A percentile compares a stretch with the other conserved stretches of the same genome.
Conservation (phyloP, 2,888 invertebrate species). For the Parnassius smintheus region DNA sequence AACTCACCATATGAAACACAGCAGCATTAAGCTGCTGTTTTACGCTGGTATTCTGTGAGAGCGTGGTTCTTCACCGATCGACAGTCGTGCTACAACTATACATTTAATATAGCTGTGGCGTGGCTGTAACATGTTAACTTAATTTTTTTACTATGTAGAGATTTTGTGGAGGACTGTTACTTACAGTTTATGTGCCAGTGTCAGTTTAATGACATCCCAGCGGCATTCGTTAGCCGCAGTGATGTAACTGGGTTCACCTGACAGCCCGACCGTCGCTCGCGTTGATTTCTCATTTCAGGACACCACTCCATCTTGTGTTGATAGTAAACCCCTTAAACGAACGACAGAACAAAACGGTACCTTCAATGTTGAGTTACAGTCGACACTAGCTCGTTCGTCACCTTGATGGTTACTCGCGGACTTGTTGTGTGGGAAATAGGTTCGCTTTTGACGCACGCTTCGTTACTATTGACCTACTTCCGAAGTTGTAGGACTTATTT, state of each 20-base stretch:
- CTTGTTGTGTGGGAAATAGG: conserved; percentile 2
- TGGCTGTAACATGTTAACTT: too few relatives aligned
- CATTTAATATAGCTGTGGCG: too few relatives aligned
- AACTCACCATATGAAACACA: too few relatives aligned
- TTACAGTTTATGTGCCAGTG: background rate
- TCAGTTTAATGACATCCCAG: background rate
- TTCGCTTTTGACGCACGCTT: background rate
- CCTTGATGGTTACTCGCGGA: background rate
- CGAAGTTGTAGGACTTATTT: too few relatives aligned
- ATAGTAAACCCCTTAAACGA: conserved; percentile 2
- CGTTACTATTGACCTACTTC: too few relatives aligned
- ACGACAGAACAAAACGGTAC: conserved; percentile 12
- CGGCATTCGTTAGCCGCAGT: conserved; percentile 10
- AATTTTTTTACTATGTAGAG: too few relatives aligned
- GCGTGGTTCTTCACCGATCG: too few relatives aligned
- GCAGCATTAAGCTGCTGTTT: too few relatives aligned
- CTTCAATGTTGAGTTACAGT: conserved; percentile 5
- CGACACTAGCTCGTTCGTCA: conserved; percentile 3
- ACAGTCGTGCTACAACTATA: too few relatives aligned
- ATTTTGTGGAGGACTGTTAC: conserved; percentile 1
- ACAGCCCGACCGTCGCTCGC: background rate
- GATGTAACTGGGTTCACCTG: conserved; percentile 11
- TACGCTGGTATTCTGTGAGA: too few relatives aligned
- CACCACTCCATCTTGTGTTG: conserved; percentile 5
- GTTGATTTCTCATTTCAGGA: conserved; percentile 11